Evolutionary conservation across 2,888 invertebrate species (phyloP).

Genomic region (Tenodera sinensis): DNA sequence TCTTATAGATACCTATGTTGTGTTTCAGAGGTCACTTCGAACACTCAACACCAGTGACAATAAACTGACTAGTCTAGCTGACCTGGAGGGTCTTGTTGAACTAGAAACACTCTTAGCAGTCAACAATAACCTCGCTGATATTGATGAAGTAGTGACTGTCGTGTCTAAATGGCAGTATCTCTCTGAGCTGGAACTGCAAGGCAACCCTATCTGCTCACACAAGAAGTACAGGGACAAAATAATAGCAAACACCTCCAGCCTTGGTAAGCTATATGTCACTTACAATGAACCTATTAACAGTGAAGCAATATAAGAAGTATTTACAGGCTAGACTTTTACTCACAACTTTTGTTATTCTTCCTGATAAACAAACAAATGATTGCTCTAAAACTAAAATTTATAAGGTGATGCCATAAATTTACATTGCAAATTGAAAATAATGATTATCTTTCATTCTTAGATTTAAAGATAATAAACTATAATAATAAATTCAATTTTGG

Average conservation of each 20-base stretch:
- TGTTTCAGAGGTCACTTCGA: constrained; percentile 53
- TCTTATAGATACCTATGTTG: constrained; percentile 23
- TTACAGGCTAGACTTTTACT: too few species aligned
- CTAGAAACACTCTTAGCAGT: constrained; percentile 27
- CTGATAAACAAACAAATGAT: too few species aligned
- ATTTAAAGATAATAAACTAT: too few species aligned
- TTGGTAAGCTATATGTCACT: constrained; percentile 48
- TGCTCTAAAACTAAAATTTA: too few species aligned
- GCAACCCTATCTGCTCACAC: constrained; percentile 61
- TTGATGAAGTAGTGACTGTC: constrained; percentile 52
- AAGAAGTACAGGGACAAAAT: constrained; percentile 65
- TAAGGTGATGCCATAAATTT: too few species aligned
- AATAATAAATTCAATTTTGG: too few species aligned
- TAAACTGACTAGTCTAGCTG: constrained; percentile 34
- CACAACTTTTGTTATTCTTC: too few species aligned
- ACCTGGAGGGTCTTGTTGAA: constrained; percentile 30
- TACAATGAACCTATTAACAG: too few species aligned
- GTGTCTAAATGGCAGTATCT: constrained; percentile 55
- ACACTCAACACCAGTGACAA: constrained; percentile 56
- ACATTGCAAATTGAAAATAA: too few species aligned
- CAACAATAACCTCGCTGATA: constrained; percentile 46
- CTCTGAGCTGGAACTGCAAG: constrained; percentile 54
- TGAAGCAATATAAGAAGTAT: too few species aligned
- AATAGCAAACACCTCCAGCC: constrained; percentile 56
- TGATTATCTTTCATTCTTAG: too few species aligned